phyloP scores from a whole-genome alignment of 2,888 invertebrate genomes.

The Xestia ashworthii region DNA sequence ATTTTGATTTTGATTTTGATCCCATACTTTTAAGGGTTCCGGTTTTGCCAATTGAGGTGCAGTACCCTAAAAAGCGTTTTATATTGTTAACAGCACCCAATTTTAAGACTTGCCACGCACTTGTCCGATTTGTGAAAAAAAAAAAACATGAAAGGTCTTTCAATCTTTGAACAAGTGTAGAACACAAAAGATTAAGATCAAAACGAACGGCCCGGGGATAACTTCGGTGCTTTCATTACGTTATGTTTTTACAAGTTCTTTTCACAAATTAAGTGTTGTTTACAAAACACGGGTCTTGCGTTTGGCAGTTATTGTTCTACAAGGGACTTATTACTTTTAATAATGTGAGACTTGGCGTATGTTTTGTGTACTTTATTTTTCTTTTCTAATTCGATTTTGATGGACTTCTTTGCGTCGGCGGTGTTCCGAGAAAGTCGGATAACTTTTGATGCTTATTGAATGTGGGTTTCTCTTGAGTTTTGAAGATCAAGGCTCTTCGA shows the following conservation, averaged over 20 bases:
- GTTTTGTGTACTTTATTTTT: constrained; percentile 1
- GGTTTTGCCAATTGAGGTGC: no score
- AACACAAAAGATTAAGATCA: constrained; percentile 38
- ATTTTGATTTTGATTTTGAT: no score
- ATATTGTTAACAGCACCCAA: constrained; percentile 5
- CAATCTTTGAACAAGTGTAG: constrained; percentile 6
- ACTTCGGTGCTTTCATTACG: constrained; percentile 46
- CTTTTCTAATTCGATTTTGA: constrained; percentile 21
- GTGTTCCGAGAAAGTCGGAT: not conserved
- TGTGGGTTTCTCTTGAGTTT: not conserved
- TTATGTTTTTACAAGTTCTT: constrained; percentile 24
- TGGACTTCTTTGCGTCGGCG: not conserved
- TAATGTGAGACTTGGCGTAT: constrained; percentile 2
- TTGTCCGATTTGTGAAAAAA: constrained; percentile 20
- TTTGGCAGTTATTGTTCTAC: constrained; percentile 45
- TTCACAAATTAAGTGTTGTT: constrained; percentile 45
- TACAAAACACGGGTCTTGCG: constrained; percentile 16
- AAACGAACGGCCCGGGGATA: constrained; percentile 44
- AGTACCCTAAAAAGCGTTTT: not conserved
- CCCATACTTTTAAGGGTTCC: no score
- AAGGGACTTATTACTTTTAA: constrained; percentile 34
- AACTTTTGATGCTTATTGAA: not conserved
- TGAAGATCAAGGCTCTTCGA: not conserved
- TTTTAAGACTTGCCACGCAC: not conserved
- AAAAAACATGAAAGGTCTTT: constrained; percentile 8